Base-by-base conservation (phyloP, 1,140 invertebrate species). In the Drosophila bocki region DNA sequence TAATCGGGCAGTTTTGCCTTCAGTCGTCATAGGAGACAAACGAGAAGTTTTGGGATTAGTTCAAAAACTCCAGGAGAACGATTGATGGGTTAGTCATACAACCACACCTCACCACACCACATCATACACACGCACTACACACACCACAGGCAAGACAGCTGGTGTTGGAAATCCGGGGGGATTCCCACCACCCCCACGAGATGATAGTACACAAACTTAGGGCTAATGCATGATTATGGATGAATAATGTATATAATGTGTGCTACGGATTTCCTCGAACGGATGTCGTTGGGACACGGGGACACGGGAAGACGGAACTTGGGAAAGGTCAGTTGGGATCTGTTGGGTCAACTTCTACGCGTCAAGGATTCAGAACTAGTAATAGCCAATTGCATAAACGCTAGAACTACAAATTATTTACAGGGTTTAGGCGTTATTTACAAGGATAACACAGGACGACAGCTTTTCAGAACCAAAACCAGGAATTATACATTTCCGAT, bases 1-100 rank as follows among this genome's bases (percentile, higher is more conserved):
- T 93, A 93, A 93, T 93, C 92, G 91, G 92, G 92, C 92, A 93
- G 91, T 92, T 91, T 92, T 92, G 92, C 92, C 92, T 93, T 91
- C 85, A 88, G 85, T 88, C 85, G 87, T 79, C 87, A 83, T 76
- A 90, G 81, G 82, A 87, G 84, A 82, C 83, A 87, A 87, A 87
- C 78, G 77, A 87, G 68, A 88, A 84, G 47, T 84, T 84, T 60
- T 53, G 80, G 85, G 82, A 88, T 88, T 88, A 88, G 84, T 88
- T 88, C 61, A 71, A 86, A 75, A 84, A 82, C 68, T 67, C 62
- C 75, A 79, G 75, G 68, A 68, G 50, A 70, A 63, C 76, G 64
- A 57, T 58, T 58, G 62, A 68, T 80, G 82, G 82, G 83, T 88
- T 88, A 87, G 50, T 87, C 70, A 78, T 72, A 82, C 81, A 83